Conservation (phyloP, 2,797 vertebrate species). For the Hemibagrus guttatus region DNA sequence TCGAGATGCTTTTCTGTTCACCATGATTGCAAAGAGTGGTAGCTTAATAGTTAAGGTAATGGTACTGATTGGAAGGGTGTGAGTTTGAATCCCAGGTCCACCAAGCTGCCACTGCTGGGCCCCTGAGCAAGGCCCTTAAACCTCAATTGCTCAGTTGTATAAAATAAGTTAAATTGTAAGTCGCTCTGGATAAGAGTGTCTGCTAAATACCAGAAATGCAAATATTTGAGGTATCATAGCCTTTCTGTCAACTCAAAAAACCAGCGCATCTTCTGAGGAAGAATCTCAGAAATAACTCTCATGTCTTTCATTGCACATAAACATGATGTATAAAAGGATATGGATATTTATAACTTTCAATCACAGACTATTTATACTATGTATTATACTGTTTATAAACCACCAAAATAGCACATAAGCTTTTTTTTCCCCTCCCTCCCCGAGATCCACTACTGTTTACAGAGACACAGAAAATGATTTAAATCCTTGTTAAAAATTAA, state of each 20-base stretch:
- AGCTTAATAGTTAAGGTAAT: too few relatives aligned
- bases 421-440: not conserved
- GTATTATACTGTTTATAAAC: not conserved
- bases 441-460: not conserved
- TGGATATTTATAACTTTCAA: not conserved
- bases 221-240: not conserved
- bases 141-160: too few relatives aligned
- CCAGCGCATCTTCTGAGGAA: not conserved
- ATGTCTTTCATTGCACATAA: not conserved
- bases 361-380: not conserved
- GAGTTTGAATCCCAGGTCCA: too few relatives aligned
- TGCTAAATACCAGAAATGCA: too few relatives aligned
- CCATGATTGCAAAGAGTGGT: too few relatives aligned
- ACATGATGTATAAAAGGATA: not conserved
- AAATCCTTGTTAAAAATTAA: slow-evolving; percentile 18
- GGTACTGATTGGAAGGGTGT: too few relatives aligned
- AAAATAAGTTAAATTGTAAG: too few relatives aligned
- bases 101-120: too few relatives aligned
- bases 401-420: too few relatives aligned
- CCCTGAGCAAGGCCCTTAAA: too few relatives aligned
- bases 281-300: not conserved
- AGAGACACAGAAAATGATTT: slow-evolving; percentile 16
- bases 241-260: not conserved
- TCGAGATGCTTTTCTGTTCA: not conserved
- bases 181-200: too few relatives aligned